Evolutionary conservation across 2,888 invertebrate genomes (phyloP), one percentile per base, ranked within the genome.

Genomic region (Miltochrista miniata): DNA sequence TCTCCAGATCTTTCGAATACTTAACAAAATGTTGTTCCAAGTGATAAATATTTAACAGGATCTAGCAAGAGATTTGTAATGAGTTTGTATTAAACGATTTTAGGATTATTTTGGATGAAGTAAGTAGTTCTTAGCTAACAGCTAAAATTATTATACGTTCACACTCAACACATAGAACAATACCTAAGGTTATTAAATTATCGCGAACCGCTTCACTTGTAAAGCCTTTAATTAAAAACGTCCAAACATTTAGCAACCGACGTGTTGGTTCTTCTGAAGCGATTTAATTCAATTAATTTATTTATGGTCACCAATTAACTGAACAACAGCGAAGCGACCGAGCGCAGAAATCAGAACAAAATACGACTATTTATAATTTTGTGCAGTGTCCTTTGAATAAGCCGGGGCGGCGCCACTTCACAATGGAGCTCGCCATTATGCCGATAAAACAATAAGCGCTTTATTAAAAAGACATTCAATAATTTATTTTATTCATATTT

Each of bases 381-480:
- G 76, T 72, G 78, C 86, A 80, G 90, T 90, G 90, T 81, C 79
- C 72, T 68, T 61, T 69, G 68, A 78, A 74, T 76, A 70, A 81
- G 62, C 61, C 75, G 74, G 88, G 90, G 90, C 89, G 88, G 86
- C 74, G 81, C 78, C 75, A 58, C 59, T 51, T 51, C 72, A 88
- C 89, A 88, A 88, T 81, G 70, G 79, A 59, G 65, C 72, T 64
- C 68, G 51, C 89, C 83, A 87, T 90, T 90, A 87, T 89, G 56
- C 74, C 64, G 77, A 79, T 90, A 90, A 91, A 91, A 91, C 91
- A 91, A 91, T 90, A 82, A 79, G 76, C 77, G 76, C 85, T 87
- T 87, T 91, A 91, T 91, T 91, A 90, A 90, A 90, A 90, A 90
- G 90, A 90, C 88, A 88, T 90, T 90, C 87, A 85, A 77, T 85